Conservation (phyloP, 2,113 vertebrate species). For the Suricata suricatta region DNA sequence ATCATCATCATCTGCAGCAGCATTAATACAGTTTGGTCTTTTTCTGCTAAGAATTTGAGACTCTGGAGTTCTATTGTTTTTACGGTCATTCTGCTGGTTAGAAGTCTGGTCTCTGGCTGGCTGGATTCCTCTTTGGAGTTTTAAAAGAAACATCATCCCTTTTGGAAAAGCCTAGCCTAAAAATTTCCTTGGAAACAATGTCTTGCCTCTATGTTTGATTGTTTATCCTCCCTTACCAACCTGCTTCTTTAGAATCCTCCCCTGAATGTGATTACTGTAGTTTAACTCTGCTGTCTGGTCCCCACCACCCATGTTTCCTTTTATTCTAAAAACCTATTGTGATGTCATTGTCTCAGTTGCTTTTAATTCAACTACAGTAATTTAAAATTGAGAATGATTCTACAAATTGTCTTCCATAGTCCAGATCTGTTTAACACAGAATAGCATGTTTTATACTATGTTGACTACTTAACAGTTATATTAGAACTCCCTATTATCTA, state of each 20-base stretch:
- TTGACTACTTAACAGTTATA: neutral
- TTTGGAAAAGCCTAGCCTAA: neutral
- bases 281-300: neutral
- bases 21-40: neutral
- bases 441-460: neutral
- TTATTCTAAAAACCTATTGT: neutral
- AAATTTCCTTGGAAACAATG: neutral
- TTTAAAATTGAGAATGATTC: slow-evolving; percentile 8
- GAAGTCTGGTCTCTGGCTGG: neutral
- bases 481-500: neutral
- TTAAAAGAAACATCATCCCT: neutral
- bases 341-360: neutral
- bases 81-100: neutral
- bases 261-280: neutral
- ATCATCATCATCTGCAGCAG: neutral
- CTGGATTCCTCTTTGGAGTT: neutral
- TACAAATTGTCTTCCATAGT: neutral
- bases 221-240: neutral
- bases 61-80: neutral
- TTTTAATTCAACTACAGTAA: slow-evolving; percentile 25
- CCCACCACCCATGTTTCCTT: neutral
- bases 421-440: neutral
- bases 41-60: neutral
- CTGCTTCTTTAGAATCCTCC: neutral
- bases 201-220: neutral